A percentile compares a stretch with the other conserved stretches of the same genome.
Conservation (phyloP, 2,797 vertebrate species). For the Dicrostonyx torquatus region DNA sequence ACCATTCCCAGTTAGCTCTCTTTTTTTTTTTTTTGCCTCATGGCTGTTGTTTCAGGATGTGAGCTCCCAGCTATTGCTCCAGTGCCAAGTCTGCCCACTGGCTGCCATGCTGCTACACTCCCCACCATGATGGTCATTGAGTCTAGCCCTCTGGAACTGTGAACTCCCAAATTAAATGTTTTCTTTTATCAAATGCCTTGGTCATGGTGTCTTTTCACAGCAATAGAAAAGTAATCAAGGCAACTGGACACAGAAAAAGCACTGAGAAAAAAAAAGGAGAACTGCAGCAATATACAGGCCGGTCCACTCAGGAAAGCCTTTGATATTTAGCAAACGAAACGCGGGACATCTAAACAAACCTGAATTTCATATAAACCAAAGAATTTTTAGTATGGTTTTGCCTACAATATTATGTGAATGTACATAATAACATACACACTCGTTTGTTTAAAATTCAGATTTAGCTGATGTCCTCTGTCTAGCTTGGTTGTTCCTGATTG, state of each 20-base stretch:
- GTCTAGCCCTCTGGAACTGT: neutral
- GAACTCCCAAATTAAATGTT: neutral
- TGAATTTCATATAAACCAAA: neutral
- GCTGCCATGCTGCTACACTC: neutral
- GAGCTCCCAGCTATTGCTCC: neutral
- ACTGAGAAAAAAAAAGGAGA: neutral
- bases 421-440: neutral
- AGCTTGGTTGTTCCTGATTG: neutral
- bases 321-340: neutral
- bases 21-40: neutral
- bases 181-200: neutral
- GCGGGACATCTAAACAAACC: neutral
- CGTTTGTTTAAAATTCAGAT: neutral
- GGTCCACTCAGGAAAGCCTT: neutral
- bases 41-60: neutral
- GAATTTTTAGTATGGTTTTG: neutral
- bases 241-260: neutral
- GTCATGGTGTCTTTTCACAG: neutral
- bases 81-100: neutral
- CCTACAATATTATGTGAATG: neutral
- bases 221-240: neutral
- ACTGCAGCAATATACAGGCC: neutral
- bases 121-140: fast-evolving
- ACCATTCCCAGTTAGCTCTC: neutral
- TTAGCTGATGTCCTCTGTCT: neutral